Evolutionary conservation across 2,888 invertebrate genomes (phyloP).

Genomic region (Pheosia tremula): DNA sequence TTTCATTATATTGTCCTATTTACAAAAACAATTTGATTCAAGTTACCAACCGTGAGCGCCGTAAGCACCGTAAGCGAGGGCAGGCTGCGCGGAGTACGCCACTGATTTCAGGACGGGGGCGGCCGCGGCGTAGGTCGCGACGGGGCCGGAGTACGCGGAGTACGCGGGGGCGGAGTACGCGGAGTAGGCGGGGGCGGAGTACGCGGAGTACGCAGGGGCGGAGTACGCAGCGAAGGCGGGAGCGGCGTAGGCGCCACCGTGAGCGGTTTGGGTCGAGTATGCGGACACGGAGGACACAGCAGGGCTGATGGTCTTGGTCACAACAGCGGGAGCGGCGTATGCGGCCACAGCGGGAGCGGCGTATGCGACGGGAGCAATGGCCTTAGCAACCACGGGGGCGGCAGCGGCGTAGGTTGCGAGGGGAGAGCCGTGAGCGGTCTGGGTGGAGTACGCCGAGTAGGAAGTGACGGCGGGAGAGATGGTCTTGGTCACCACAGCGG

Average conservation of each 20-base stretch:
- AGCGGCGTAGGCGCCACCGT: constrained; percentile 55
- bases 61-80: constrained; percentile 85
- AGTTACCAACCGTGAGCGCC: constrained; percentile 87
- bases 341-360: constrained; percentile 50
- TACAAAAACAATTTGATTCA: constrained; percentile 55
- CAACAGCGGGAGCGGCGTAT: constrained; percentile 47
- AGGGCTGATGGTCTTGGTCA: constrained; percentile 53
- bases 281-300: constrained; percentile 58
- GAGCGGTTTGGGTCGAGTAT: constrained; percentile 58
- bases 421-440: constrained; percentile 51
- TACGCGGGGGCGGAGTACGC: constrained; percentile 76
- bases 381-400: constrained; percentile 55
- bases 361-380: constrained; percentile 62
- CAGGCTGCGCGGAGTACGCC: constrained; percentile 46
- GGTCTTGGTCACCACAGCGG: constrained; percentile 50
- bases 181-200: constrained; percentile 51
- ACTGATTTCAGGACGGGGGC: constrained; percentile 56
- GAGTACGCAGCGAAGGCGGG: constrained; percentile 60
- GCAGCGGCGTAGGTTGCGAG: constrained; percentile 54
- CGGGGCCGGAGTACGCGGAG: constrained; percentile 87
- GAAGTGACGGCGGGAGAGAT: constrained; percentile 51
- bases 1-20: constrained; percentile 54
- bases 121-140: constrained; percentile 46
- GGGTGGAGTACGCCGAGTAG: constrained; percentile 68
- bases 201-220: constrained; percentile 54